These are phyloP conservation scores for Eptesicus fuscus DNA, from an alignment of 2,113 vertebrate species.

Conservation along the genomic window DNA sequence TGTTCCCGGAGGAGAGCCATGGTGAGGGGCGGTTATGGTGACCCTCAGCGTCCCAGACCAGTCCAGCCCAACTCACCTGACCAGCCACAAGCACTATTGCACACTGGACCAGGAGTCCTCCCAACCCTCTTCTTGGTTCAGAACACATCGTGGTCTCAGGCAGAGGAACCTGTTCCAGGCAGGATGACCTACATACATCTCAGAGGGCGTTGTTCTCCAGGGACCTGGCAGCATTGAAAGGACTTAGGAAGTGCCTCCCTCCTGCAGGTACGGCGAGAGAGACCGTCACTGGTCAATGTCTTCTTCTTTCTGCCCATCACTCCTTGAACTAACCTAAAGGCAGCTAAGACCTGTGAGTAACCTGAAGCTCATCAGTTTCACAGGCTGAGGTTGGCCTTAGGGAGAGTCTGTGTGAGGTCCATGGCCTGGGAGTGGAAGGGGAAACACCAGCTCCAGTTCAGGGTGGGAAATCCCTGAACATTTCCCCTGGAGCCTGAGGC, in stretches of 20 bases:
- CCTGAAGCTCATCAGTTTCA: not conserved
- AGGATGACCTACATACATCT: not conserved
- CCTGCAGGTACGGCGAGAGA: not conserved
- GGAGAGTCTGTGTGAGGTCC: not conserved
- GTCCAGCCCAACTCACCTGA: not conserved
- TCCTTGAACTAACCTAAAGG: not conserved
- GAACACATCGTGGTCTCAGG: not conserved
- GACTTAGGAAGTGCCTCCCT: not conserved
- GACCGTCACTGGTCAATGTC: not conserved
- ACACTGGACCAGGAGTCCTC: not conserved
- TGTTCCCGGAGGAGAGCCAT: not conserved
- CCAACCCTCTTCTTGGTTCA: not conserved
- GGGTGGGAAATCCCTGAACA: not conserved
- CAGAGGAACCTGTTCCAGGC: not conserved
- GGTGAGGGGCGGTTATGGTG: not conserved
- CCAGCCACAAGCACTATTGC: fast-evolving
- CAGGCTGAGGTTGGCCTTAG: not conserved
- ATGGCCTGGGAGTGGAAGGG: not conserved
- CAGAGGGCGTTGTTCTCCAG: not conserved
- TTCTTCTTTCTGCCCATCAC: not conserved
- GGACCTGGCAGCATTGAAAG: not conserved
- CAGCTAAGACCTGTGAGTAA: not conserved
- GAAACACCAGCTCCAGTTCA: not conserved
- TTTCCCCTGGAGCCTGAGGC: not conserved
- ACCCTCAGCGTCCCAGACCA: not conserved